Conservation (phyloP, 2,888 invertebrate genomes). For the Lepidochitona cinerea region DNA sequence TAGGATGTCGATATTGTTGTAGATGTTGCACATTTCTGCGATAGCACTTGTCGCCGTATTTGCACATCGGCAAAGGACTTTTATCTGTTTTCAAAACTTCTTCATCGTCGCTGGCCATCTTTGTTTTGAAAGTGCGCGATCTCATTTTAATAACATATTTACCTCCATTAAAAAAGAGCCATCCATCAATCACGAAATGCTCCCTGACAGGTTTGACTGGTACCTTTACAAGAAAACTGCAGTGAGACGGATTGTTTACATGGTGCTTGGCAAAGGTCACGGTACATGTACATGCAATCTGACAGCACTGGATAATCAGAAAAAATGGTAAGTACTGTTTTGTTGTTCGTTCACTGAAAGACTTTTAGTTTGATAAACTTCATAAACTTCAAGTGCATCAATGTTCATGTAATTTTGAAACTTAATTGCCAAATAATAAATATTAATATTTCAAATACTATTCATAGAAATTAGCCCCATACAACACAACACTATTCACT, state of each 20-base stretch:
- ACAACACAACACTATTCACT: too few species aligned
- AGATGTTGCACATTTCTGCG: constrained; percentile 54
- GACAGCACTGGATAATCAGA: too few species aligned
- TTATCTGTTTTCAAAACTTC: constrained; percentile 20
- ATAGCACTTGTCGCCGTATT: constrained; percentile 59
- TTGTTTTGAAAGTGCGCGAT: not conserved
- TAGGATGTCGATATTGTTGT: constrained; percentile 50
- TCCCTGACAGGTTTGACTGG: not conserved
- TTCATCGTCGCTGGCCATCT: constrained; percentile 3
- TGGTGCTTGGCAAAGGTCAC: constrained; percentile 6
- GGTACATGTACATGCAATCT: too few species aligned
- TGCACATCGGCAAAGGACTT: constrained; percentile 39
- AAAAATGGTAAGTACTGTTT: too few species aligned
- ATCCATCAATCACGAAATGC: not conserved
- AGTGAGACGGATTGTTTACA: not conserved
- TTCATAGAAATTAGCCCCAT: too few species aligned
- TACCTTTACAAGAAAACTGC: not conserved
- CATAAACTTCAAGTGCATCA: too few species aligned
- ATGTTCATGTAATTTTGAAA: too few species aligned
- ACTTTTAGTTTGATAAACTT: too few species aligned
- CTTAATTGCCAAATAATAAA: too few species aligned
- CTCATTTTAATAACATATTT: not conserved
- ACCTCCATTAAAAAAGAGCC: not conserved
- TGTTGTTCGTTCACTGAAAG: too few species aligned
- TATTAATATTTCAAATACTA: too few species aligned